A percentile compares a stretch with the other conserved stretches of the same genome.
Conservation (phyloP, 1,140 invertebrate genomes). For the Brachionus rubens region DNA sequence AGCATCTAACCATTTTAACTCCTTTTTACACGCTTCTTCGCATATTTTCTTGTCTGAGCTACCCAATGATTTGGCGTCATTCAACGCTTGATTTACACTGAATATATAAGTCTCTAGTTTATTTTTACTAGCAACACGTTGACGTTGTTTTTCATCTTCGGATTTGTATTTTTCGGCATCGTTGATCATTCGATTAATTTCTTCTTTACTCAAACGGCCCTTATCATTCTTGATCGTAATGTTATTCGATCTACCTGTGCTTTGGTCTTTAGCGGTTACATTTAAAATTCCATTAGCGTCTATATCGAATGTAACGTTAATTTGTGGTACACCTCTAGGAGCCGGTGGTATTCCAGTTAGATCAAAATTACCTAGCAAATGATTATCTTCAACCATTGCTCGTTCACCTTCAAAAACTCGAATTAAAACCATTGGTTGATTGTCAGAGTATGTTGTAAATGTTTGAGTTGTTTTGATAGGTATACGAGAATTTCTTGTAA, state of each 20-base stretch:
- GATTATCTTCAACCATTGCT: slow-evolving; percentile 85
- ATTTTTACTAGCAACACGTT: slow-evolving; percentile 54
- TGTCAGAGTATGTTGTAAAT: slow-evolving; percentile 46
- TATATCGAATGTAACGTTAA: slow-evolving; percentile 76
- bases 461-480: slow-evolving; percentile 4
- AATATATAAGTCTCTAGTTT: slow-evolving; percentile 51
- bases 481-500: slow-evolving; percentile 48
- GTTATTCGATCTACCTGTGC: slow-evolving; percentile 68
- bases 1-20: slow-evolving; percentile 60
- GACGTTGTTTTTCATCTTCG: slow-evolving; percentile 58
- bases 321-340: slow-evolving; percentile 53
- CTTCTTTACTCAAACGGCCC: slow-evolving; percentile 60
- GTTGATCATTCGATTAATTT: slow-evolving; percentile 64
- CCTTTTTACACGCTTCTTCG: slow-evolving; percentile 60
- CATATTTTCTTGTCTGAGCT: slow-evolving; percentile 66
- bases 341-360: slow-evolving; percentile 77
- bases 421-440: slow-evolving; percentile 30
- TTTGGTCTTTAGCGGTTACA: slow-evolving; percentile 74
- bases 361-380: slow-evolving; percentile 81
- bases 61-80: slow-evolving; percentile 58
- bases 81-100: slow-evolving; percentile 49
- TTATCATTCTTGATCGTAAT: slow-evolving; percentile 64
- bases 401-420: slow-evolving; percentile 74
- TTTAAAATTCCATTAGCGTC: slow-evolving; percentile 75
- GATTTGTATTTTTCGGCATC: slow-evolving; percentile 64